A percentile compares a stretch with the other conserved stretches of the same genome.
phyloP scores from a whole-genome alignment of 2,888 invertebrate genomes.

The Abrostola tripartita region DNA sequence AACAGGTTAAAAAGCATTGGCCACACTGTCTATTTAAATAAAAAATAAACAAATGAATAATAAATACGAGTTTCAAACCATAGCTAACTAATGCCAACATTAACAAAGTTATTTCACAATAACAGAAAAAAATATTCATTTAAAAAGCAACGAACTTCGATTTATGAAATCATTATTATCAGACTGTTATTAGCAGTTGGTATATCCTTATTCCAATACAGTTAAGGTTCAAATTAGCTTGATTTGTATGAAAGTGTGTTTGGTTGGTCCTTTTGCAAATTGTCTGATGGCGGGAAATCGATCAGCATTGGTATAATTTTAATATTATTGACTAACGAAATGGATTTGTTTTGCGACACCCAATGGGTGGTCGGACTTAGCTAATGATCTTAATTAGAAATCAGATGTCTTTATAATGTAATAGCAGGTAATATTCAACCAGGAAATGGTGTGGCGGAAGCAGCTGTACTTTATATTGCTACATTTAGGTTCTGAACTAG shows the following conservation, averaged over 20 bases:
- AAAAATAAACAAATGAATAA: slow-evolving; percentile 29
- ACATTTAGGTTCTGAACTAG: not conserved
- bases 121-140: slow-evolving; percentile 32
- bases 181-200: slow-evolving; percentile 15
- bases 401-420: not conserved
- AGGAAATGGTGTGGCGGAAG: not conserved
- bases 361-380: slow-evolving; percentile 9
- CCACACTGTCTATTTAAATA: slow-evolving; percentile 9
- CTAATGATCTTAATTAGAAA: slow-evolving; percentile 1
- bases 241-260: slow-evolving; percentile 10
- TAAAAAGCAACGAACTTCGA: slow-evolving; percentile 16
- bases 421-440: not conserved
- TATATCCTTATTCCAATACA: not conserved
- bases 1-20: slow-evolving; percentile 11
- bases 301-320: slow-evolving; percentile 36
- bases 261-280: slow-evolving; percentile 37
- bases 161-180: slow-evolving; percentile 41
- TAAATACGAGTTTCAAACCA: slow-evolving; percentile 26
- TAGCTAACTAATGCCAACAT: slow-evolving; percentile 37
- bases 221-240: slow-evolving; percentile 25
- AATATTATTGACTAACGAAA: slow-evolving; percentile 44
- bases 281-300: slow-evolving; percentile 38
- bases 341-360: slow-evolving; percentile 27
- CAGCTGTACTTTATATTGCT: not conserved
- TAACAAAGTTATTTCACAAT: slow-evolving; percentile 42